Percentiles rank a stretch among this genome's conserved stretches.
Conservation (phyloP, 2,888 invertebrate genomes). For the Scrobipalpa atriplicella region DNA sequence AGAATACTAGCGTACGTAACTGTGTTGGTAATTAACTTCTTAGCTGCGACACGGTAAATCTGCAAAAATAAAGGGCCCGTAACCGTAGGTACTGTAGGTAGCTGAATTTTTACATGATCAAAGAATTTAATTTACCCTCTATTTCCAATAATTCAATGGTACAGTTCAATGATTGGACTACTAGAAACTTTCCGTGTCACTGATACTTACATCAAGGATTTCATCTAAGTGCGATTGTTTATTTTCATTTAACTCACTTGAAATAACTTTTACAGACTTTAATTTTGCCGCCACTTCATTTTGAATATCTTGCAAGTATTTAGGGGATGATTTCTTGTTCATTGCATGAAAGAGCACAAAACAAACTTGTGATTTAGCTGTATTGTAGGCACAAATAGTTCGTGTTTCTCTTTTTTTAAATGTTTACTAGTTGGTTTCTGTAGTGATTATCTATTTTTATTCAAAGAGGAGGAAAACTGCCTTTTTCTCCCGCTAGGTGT, state of each 20-base stretch:
- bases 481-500: too few relatives aligned
- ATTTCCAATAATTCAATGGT: too few relatives aligned
- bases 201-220: slow-evolving; percentile 57
- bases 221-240: slow-evolving; percentile 62
- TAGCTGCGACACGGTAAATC: slow-evolving; percentile 69
- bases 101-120: too few relatives aligned
- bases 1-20: slow-evolving; percentile 65
- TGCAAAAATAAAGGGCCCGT: slow-evolving; percentile 42
- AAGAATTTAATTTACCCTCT: too few relatives aligned
- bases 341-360: too few relatives aligned
- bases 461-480: background rate
- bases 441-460: slow-evolving; percentile 62
- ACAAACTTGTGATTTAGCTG: too few relatives aligned
- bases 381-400: too few relatives aligned
- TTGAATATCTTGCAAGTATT: slow-evolving; percentile 63
- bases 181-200: too few relatives aligned
- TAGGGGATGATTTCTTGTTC: slow-evolving; percentile 48
- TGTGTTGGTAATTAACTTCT: slow-evolving; percentile 56
- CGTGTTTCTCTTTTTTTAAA: background rate
- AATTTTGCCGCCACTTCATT: slow-evolving; percentile 49
- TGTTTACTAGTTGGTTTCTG: slow-evolving; percentile 47
- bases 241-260: slow-evolving; percentile 56
- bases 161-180: too few relatives aligned
- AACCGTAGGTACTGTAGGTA: too few relatives aligned
- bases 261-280: slow-evolving; percentile 49